phyloP scores from a whole-genome alignment of 2,888 invertebrate species.

The Orthosia incerta region DNA sequence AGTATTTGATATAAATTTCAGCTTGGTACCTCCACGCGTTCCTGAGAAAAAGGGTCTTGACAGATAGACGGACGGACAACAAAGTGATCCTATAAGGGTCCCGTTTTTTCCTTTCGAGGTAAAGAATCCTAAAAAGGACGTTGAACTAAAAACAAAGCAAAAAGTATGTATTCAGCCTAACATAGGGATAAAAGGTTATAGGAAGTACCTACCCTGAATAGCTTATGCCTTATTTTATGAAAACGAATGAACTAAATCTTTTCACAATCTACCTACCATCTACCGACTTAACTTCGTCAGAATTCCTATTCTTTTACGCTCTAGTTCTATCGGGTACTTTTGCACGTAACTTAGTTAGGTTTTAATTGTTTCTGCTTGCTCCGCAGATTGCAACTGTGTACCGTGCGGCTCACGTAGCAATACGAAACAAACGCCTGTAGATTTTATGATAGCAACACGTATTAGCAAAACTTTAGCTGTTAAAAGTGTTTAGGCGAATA shows the following conservation, averaged over 20 bases:
- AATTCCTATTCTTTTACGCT: slow-evolving; percentile 42
- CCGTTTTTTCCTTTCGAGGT: no score
- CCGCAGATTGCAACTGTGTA: slow-evolving; percentile 50
- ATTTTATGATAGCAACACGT: slow-evolving; percentile 70
- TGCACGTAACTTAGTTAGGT: slow-evolving; percentile 44
- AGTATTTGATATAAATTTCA: no score
- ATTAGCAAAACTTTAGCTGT: slow-evolving; percentile 64
- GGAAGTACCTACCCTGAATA: neutral
- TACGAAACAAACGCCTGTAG: slow-evolving; percentile 66
- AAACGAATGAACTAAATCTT: neutral
- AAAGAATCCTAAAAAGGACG: no score
- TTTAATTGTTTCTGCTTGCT: slow-evolving; percentile 45
- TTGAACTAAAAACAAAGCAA: neutral
- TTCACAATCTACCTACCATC: neutral
- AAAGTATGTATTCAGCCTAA: no score
- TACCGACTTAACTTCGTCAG: slow-evolving; percentile 39
- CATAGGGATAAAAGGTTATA: no score
- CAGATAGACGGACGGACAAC: no score
- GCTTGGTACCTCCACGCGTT: no score
- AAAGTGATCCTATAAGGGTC: no score
- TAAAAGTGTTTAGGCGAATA: slow-evolving; percentile 62
- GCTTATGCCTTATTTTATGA: neutral
- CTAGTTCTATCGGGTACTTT: slow-evolving; percentile 18
- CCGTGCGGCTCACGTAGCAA: slow-evolving; percentile 32
- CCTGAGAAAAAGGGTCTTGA: no score